Conservation (phyloP, 2,797 vertebrate genomes). For the Nothura maculosa region DNA sequence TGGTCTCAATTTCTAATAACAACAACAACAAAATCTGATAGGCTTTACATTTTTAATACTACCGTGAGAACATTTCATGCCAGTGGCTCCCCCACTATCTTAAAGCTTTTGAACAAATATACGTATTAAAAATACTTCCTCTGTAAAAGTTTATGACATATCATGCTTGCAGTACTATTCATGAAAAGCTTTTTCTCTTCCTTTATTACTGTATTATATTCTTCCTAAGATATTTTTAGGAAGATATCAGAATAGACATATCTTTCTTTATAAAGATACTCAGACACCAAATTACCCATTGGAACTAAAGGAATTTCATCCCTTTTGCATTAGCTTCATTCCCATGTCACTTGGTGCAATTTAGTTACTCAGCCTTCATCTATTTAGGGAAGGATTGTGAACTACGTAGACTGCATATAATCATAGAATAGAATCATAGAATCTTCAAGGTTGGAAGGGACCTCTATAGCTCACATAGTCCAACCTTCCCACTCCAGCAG, state of each 20-base stretch:
- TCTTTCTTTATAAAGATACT: not conserved
- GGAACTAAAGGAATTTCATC: not conserved
- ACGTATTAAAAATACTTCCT: not conserved
- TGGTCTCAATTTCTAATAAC: not conserved
- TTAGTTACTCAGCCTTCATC: not conserved
- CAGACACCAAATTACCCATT: not conserved
- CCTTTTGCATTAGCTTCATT: not conserved
- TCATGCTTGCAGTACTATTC: not conserved
- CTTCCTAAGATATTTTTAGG: not conserved
- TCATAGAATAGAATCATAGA: no score
- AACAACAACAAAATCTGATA: not conserved
- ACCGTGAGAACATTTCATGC: not conserved
- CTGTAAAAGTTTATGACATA: not conserved
- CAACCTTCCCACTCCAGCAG: no score
- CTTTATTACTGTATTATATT: not conserved
- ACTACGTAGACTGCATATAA: not conserved
- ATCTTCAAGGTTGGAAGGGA: no score
- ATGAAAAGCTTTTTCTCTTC: not conserved
- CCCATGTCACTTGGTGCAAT: fast-evolving
- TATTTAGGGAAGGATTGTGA: not conserved
- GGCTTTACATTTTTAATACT: conserved; percentile 7
- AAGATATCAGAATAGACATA: not conserved
- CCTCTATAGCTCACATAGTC: no score
- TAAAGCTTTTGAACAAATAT: not conserved
- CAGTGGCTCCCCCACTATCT: not conserved